Percentiles rank a stretch among this genome's conserved stretches.
Evolutionary conservation across 2,888 invertebrate species (phyloP).

Genomic region (Capitulum mitella): DNA sequence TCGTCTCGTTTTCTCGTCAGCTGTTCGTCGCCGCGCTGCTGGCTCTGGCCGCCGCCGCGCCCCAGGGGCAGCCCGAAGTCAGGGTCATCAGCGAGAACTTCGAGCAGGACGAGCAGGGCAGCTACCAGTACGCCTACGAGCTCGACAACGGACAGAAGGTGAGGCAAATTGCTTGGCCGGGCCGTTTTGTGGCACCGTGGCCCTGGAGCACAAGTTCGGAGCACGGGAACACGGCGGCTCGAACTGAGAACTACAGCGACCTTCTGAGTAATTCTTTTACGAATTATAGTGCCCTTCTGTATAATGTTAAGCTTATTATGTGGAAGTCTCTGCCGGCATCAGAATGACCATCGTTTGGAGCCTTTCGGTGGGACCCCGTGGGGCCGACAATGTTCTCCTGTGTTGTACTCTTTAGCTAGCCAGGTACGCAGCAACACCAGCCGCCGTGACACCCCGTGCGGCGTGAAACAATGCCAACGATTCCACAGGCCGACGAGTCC

Average conservation of each 20-base stretch:
- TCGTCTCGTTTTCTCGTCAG: neutral
- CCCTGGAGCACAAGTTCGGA: too few species aligned
- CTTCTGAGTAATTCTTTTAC: too few species aligned
- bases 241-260: too few species aligned
- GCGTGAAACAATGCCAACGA: neutral
- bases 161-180: too few species aligned
- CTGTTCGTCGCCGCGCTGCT: neutral
- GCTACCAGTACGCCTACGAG: neutral
- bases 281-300: neutral
- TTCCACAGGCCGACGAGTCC: neutral
- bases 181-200: too few species aligned
- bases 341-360: too few species aligned
- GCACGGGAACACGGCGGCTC: too few species aligned
- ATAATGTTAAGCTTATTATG: too few species aligned
- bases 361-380: too few species aligned
- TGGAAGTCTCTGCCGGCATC: too few species aligned
- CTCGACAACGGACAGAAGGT: conserved; percentile 18
- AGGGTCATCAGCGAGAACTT: neutral
- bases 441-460: neutral
- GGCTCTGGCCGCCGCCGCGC: conserved; percentile 1
- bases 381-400: too few species aligned
- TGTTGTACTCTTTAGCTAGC: neutral
- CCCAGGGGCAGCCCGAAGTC: neutral
- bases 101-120: conserved; percentile 8
- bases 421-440: neutral